These are phyloP conservation scores for Sericinus montela DNA, from an alignment of 2,888 invertebrate species.

Conservation along the genomic window DNA sequence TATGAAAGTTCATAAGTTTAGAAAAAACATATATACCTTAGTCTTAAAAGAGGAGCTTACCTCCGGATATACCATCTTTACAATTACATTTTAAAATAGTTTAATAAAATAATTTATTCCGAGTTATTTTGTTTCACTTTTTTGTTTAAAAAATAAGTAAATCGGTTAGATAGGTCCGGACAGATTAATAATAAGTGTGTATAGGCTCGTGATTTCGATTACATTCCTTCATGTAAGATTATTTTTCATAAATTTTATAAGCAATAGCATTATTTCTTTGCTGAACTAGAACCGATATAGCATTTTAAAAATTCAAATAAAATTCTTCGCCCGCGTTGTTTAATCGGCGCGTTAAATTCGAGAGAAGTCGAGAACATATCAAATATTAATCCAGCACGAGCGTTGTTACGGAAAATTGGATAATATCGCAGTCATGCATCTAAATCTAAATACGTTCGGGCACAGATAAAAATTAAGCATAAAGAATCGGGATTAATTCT, in stretches of 20 bases:
- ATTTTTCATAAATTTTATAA: conserved; percentile 39
- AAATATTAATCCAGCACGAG: conserved; percentile 69
- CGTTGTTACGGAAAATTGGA: conserved; percentile 72
- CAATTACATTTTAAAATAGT: no score
- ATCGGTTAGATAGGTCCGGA: no score
- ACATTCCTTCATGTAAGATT: no score
- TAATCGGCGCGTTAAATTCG: conserved; percentile 76
- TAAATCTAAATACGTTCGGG: conserved; percentile 58
- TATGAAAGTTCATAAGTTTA: no score
- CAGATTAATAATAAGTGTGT: no score
- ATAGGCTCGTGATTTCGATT: no score
- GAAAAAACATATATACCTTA: no score
- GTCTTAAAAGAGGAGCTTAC: no score
- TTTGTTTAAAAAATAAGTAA: background rate
- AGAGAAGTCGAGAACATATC: conserved; percentile 76
- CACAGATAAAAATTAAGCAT: conserved; percentile 39
- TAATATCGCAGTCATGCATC: conserved; percentile 66
- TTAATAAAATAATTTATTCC: no score
- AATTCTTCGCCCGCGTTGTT: conserved; percentile 72
- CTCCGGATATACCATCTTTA: no score
- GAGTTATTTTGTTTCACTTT: no score
- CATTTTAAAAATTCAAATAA: conserved; percentile 76
- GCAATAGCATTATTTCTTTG: conserved; percentile 52
- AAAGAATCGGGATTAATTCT: conserved; percentile 40
- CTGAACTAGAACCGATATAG: conserved; percentile 71